Base-by-base conservation (phyloP, 2,113 vertebrate genomes). In the Pelusios castaneus region DNA sequence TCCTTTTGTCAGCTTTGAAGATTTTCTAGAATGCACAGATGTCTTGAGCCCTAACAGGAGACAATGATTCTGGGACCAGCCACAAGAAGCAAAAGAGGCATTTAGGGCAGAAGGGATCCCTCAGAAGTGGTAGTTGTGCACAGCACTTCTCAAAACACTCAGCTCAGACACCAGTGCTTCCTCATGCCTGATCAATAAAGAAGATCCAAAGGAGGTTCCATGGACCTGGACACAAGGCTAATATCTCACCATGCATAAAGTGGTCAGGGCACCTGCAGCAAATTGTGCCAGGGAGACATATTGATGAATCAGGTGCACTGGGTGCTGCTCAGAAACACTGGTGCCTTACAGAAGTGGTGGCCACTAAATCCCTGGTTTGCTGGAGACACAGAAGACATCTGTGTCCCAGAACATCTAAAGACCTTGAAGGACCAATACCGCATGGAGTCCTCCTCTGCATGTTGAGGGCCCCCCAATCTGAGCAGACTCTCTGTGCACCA, bases 91-190 rank as follows among this genome's bases (percentile, higher is more conserved):
- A 43, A 29, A 25, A 63, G 73, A 54, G 55, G 21, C 73, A 52
- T 24, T 63, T 2, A 56, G 52, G 1, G 2, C 41, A 4, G 4
- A 70, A 49, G 8, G 5, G 7, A 38, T 24, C 27, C 51, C 58
- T 56, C 0, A 89, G 8, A 81, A 34, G 63, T 10, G 6, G 22
- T 63, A 78, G 75, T 10, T 52, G 22, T 45, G 45, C 12, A 38
- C 5, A 1, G 1, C 78, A 54, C 8, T 19, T 54, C 27, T 78
- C 17, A 10, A 16, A 43, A 60, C 11, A 25, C 45, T 0, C 3
- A 84, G 67, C 52, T 76, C 2, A 0, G 88, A 70, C 10, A 55
- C 31, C 4, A 16, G 56, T 87, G 70, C 52, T 84, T 82, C 67
- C 75, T 58, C 81, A 21, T 63, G 16, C 2, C 25, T 60, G 22